Conservation (phyloP, 2,797 vertebrate genomes). For the Myotis pilosus region DNA sequence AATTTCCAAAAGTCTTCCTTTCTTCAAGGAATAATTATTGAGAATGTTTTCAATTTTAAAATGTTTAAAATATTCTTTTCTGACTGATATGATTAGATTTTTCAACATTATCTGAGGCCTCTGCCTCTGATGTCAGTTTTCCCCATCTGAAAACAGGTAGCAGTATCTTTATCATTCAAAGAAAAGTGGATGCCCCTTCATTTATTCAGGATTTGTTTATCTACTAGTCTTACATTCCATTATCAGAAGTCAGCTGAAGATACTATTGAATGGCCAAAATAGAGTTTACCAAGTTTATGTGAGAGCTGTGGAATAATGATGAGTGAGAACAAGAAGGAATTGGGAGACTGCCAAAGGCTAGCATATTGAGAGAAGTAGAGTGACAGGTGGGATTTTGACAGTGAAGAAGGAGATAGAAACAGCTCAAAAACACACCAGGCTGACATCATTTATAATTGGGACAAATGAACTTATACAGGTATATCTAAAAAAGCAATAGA, state of each 20-base stretch:
- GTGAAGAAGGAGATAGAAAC: neutral
- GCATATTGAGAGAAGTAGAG: neutral
- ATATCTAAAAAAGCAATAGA: neutral
- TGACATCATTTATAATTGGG: neutral
- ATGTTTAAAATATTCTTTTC: slow-evolving; percentile 2
- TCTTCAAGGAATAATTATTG: slow-evolving; percentile 25
- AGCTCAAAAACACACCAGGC: neutral
- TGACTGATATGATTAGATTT: neutral
- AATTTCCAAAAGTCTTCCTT: neutral
- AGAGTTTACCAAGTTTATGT: neutral
- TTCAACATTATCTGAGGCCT: neutral
- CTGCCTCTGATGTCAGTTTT: neutral
- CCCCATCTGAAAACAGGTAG: neutral
- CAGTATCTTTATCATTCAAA: neutral
- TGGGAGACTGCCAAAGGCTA: neutral
- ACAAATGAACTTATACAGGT: neutral
- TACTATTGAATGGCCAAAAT: neutral
- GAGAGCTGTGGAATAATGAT: neutral
- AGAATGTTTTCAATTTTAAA: neutral
- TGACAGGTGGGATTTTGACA: neutral
- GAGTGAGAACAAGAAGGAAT: neutral
- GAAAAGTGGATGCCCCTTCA: neutral
- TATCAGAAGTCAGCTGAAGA: neutral
- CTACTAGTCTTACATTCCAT: neutral
- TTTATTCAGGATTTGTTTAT: neutral